Evolutionary conservation across 1,140 invertebrate species (phyloP).

Genomic region (Nixonia krombeini): DNA sequence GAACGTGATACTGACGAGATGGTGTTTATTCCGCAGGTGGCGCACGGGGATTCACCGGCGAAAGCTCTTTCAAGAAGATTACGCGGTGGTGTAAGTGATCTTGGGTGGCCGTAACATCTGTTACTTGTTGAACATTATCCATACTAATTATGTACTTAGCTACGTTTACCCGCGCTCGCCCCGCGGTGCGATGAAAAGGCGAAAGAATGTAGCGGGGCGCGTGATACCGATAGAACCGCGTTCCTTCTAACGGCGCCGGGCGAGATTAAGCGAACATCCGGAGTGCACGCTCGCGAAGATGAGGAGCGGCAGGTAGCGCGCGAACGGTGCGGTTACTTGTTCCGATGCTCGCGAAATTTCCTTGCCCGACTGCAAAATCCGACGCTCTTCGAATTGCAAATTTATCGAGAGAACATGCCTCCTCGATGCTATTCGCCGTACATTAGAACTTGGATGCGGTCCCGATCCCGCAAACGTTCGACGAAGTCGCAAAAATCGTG

Average conservation of each 20-base stretch:
- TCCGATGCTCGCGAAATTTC: conserved; percentile 23
- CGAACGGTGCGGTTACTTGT: not conserved
- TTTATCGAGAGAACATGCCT: conserved; percentile 3
- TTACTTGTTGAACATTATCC: too few relatives aligned
- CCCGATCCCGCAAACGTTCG: too few relatives aligned
- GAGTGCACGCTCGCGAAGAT: conserved; percentile 27
- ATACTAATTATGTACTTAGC: conserved; percentile 11
- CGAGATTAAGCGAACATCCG: conserved; percentile 13
- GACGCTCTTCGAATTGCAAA: conserved; percentile 26
- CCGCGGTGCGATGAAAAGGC: not conserved
- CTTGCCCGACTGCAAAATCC: conserved; percentile 10
- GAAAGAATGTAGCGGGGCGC: not conserved
- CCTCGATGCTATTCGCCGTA: not conserved
- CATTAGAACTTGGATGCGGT: not conserved
- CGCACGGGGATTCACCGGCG: too few relatives aligned
- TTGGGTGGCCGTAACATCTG: too few relatives aligned
- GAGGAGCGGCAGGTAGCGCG: conserved; percentile 7
- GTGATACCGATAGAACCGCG: not conserved
- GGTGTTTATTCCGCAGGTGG: too few relatives aligned
- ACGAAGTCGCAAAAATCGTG: conserved; percentile 5
- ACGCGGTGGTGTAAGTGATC: too few relatives aligned
- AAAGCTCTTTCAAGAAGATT: too few relatives aligned
- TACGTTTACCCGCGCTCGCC: not conserved
- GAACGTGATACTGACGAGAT: too few relatives aligned
- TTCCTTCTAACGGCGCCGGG: conserved; percentile 22